Evolutionary conservation across 2,888 invertebrate species (phyloP).

Genomic region (Pyrrhosoma nymphula): DNA sequence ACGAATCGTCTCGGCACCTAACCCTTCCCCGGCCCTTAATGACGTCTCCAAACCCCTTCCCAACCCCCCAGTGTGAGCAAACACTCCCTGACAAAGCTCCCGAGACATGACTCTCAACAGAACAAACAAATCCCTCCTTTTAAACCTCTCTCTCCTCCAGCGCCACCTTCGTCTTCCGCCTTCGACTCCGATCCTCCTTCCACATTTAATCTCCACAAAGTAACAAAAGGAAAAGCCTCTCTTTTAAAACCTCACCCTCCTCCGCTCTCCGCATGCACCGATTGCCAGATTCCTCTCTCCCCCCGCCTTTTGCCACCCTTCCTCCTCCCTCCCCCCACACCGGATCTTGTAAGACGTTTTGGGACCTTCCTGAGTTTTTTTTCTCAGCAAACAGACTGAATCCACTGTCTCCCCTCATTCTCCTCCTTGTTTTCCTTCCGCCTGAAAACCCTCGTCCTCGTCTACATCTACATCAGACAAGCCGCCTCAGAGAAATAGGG

Average conservation of each 20-base stretch:
- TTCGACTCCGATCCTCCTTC: neutral
- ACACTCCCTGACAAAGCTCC: neutral
- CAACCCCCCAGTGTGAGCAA: neutral
- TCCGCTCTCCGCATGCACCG: neutral
- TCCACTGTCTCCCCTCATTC: no score
- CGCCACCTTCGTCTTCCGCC: neutral
- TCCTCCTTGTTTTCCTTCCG: neutral
- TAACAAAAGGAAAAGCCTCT: neutral
- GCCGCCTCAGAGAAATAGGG: no score
- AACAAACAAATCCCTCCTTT: constrained; percentile 48
- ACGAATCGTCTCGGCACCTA: neutral
- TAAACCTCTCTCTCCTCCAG: neutral
- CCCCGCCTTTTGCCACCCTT: neutral
- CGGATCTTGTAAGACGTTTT: neutral
- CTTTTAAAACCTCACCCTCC: constrained; percentile 25
- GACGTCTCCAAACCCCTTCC: neutral
- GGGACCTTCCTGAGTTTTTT: neutral
- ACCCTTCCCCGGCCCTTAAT: neutral
- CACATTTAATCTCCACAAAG: constrained; percentile 10
- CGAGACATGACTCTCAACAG: constrained; percentile 1
- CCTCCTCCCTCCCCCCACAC: neutral
- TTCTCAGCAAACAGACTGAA: neutral
- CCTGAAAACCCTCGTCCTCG: neutral
- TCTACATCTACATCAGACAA: neutral
- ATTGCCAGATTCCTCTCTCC: neutral